Evolutionary conservation across 2,113 vertebrate species (phyloP), one percentile per base, ranked within the genome.

Genomic region (Ivindomyrus marchei): DNA sequence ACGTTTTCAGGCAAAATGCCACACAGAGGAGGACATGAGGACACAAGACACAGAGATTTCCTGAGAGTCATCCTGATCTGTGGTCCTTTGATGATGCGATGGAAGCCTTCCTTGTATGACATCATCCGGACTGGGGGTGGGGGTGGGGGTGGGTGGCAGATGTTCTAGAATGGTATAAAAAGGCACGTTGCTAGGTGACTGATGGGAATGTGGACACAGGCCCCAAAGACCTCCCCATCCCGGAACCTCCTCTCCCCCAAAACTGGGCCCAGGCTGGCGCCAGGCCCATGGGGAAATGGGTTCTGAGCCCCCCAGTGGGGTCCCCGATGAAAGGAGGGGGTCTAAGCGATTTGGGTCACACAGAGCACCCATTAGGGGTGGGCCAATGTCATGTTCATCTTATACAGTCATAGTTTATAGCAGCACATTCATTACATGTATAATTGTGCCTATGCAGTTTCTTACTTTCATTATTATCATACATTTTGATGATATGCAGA

Each of bases 181-280:
- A 84, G 74, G 45, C 45, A 56, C 31, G 88, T 91, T 89, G 90
- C 90, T 89, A 91, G 88, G 90, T 10, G 17, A 10, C 70, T 52
- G 47, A 56, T 21, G 50, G 74, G 36, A 13, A 49, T 31, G n/a
- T 56, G 36, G 45, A 74, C 42, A 13, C 31, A 42, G 19, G 46
- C 46, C 21, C 24, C 84, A 46, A 47, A 49, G 24, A 52, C n/a
- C 19, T 80, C 36, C 74, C 84, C 6, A 17, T 13, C 17, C 85
- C 49, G n/a, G 24, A 86, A 31, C 49, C 47, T 86, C 85, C 85
- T 47, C 19, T 27, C 45, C 24, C 85, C 17, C n/a, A 46, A 86
- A 47, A 50, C 47, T 49, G 85, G 27, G 47, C n/a, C 49, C 24
- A 17, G 47, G n/a, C 4, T 17, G 47, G 13, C n/a, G 3, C 85